These are phyloP conservation scores for Pogoniulus pusillus DNA, from an alignment of 2,797 vertebrate genomes.

Conservation along the genomic window DNA sequence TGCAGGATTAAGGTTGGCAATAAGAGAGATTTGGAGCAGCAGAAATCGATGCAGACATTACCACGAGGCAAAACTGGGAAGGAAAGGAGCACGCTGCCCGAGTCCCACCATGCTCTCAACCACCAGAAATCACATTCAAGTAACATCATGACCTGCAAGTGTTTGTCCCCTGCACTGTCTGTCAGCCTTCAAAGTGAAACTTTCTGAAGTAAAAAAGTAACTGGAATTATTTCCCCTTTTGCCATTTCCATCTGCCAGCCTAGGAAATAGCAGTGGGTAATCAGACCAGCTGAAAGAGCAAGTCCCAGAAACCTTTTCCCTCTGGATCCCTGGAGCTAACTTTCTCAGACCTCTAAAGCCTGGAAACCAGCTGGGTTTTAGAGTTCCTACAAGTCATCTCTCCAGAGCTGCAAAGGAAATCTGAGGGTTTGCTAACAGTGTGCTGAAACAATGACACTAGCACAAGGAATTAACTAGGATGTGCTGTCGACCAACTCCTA, in stretches of 20 bases:
- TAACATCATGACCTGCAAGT: background rate
- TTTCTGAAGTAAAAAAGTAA: background rate
- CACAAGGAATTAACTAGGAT: background rate
- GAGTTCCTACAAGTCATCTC: background rate
- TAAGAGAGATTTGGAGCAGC: background rate
- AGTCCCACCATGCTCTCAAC: background rate
- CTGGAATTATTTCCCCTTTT: background rate
- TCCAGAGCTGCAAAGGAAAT: background rate
- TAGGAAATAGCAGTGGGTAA: background rate
- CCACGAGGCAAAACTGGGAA: background rate
- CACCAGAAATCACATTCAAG: background rate
- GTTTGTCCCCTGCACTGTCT: background rate
- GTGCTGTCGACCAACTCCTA: background rate
- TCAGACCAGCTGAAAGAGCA: background rate
- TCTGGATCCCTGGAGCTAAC: background rate
- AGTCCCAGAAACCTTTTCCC: background rate
- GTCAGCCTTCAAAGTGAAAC: background rate
- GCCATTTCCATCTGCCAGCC: conserved; percentile 1
- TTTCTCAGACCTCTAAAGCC: background rate
- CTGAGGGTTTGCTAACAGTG: background rate
- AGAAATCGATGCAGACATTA: background rate
- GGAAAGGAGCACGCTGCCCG: background rate
- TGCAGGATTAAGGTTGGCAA: background rate
- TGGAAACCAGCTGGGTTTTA: background rate
- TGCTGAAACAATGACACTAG: background rate